Conservation (phyloP, 2,113 vertebrate species). For the Cricetomys ansorgei region DNA sequence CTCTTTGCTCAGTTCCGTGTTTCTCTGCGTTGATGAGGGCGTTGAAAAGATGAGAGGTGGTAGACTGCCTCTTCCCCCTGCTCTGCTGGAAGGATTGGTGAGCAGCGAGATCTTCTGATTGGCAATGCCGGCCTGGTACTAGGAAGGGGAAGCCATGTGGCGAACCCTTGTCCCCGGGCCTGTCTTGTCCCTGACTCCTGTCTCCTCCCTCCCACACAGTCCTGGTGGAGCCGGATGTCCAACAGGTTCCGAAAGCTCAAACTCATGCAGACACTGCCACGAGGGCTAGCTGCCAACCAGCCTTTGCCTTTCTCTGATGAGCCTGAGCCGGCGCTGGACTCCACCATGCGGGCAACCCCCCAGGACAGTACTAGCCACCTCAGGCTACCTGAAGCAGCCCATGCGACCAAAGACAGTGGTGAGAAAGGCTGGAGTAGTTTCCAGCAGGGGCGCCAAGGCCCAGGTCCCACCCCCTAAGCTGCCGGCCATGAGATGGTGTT, state of each 20-base stretch:
- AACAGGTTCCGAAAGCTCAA: constrained; percentile 98
- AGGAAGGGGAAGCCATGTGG: neutral
- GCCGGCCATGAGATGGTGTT: neutral
- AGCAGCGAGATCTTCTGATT: accelerated
- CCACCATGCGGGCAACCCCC: constrained; percentile 90
- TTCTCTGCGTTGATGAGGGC: neutral
- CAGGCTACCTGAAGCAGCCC: constrained; percentile 77
- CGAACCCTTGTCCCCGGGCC: neutral
- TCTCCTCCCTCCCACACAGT: constrained; percentile 86
- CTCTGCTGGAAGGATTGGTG: neutral
- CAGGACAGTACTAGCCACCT: constrained; percentile 79
- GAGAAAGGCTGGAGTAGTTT: constrained; percentile 64
- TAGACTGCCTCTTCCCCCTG: neutral
- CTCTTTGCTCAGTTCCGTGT: neutral
- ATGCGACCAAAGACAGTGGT: constrained; percentile 90
- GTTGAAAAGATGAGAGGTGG: neutral
- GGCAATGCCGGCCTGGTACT: neutral
- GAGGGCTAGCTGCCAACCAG: constrained; percentile 93
- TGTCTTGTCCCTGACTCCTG: neutral
- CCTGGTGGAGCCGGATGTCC: constrained; percentile 99
- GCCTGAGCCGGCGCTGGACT: constrained; percentile 88
- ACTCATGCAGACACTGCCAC: constrained; percentile 94
- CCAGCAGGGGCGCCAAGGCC: neutral
- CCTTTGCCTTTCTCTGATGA: constrained; percentile 93
- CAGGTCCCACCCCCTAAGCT: neutral